Percentiles rank a stretch among this genome's conserved stretches.
Evolutionary conservation across 2,888 invertebrate genomes (phyloP).

Genomic region (Drosophila antonietae): DNA sequence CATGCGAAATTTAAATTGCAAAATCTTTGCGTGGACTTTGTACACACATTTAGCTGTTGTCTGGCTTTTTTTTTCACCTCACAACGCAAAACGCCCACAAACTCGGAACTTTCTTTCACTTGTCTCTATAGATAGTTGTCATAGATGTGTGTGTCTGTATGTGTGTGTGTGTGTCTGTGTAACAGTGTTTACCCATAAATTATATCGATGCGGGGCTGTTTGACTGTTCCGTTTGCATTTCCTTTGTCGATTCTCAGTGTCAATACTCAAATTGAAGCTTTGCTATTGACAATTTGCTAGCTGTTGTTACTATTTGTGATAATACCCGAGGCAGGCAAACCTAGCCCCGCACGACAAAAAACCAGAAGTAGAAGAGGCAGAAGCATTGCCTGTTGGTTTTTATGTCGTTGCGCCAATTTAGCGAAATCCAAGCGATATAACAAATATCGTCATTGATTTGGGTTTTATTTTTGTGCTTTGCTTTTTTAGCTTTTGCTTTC

Average conservation of each 20-base stretch:
- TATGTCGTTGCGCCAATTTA: constrained; percentile 40
- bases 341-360: not conserved
- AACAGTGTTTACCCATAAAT: constrained; percentile 49
- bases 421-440: constrained; percentile 25
- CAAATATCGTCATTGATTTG: constrained; percentile 57
- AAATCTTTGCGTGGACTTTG: constrained; percentile 6
- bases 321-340: not conserved
- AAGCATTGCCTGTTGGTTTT: not conserved
- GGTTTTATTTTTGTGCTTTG: constrained; percentile 16
- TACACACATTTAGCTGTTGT: not conserved
- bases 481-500: constrained; percentile 21
- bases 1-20: constrained; percentile 3
- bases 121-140: not conserved
- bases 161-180: not conserved
- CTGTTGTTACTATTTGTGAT: constrained; percentile 33
- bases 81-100: constrained; percentile 3
- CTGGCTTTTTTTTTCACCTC: constrained; percentile 1
- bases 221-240: constrained; percentile 15
- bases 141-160: not conserved
- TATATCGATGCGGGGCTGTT: constrained; percentile 32
- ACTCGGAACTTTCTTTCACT: constrained; percentile 3
- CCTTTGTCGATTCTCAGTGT: constrained; percentile 35
- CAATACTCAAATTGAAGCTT: constrained; percentile 36
- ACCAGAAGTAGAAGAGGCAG: not conserved
- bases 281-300: constrained; percentile 17